phyloP scores from a whole-genome alignment of 1,140 invertebrate species.

The Gonatopus flavifemur region DNA sequence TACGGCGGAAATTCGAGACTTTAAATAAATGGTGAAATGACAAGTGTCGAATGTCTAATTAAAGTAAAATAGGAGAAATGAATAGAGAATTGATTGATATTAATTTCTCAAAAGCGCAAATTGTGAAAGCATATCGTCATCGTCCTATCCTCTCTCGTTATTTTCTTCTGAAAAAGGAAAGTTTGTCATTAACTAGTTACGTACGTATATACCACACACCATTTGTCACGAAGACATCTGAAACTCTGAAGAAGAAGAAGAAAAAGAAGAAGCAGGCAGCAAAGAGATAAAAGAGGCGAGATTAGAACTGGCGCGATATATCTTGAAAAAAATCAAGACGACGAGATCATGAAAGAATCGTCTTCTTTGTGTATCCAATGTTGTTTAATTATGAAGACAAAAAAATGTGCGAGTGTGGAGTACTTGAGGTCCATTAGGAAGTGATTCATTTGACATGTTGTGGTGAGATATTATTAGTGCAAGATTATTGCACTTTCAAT shows the following conservation, averaged over 20 bases:
- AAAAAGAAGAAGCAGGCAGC: background rate
- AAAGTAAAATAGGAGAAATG: no score
- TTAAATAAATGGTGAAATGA: background rate
- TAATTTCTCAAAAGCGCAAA: no score
- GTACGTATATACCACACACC: slow-evolving; percentile 5
- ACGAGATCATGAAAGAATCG: background rate
- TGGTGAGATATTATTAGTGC: no score
- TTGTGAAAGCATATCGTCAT: no score
- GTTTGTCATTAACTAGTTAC: slow-evolving; percentile 34
- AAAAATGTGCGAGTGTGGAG: no score
- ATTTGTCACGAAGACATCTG: slow-evolving; percentile 29
- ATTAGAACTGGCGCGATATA: background rate
- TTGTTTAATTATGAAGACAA: no score
- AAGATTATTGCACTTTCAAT: no score
- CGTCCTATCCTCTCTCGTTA: background rate
- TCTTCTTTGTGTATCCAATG: background rate
- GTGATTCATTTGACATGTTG: no score
- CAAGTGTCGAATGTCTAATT: background rate
- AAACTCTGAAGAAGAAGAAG: slow-evolving; percentile 2
- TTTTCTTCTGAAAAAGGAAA: slow-evolving; percentile 14
- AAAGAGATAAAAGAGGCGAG: slow-evolving; percentile 4
- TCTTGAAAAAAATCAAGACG: background rate
- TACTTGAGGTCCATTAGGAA: no score
- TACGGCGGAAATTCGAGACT: no score
- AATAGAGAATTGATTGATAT: no score